Conservation (phyloP, 2,888 invertebrate species). For the Apodemia hepburni region DNA sequence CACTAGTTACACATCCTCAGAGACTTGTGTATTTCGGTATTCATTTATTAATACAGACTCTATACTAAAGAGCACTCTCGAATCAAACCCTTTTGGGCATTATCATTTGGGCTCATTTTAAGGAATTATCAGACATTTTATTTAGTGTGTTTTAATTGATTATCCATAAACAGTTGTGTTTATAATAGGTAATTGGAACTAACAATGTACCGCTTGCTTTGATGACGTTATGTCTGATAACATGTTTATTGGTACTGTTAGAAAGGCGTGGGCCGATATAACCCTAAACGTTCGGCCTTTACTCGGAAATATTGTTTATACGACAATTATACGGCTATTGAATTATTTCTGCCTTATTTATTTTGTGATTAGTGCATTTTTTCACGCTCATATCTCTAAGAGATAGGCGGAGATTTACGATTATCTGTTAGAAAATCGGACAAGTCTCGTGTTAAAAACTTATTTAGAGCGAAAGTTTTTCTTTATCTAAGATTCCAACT, state of each 20-base stretch:
- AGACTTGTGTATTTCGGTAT: no score
- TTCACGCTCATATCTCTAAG: no score
- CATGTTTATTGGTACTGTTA: neutral
- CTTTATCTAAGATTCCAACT: no score
- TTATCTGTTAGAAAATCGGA: no score
- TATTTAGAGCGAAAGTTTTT: no score
- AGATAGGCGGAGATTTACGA: no score
- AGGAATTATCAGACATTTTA: conserved; percentile 5
- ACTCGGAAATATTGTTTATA: conserved; percentile 6
- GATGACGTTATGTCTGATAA: neutral
- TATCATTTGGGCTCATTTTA: neutral
- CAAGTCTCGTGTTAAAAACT: no score
- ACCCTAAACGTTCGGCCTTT: conserved; percentile 9
- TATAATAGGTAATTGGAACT: conserved; percentile 13
- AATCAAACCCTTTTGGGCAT: neutral
- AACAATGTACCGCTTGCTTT: conserved; percentile 5
- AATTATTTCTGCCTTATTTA: neutral
- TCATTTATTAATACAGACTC: neutral
- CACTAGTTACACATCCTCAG: no score
- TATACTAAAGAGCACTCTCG: neutral
- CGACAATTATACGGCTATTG: neutral
- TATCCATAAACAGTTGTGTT: conserved; percentile 11
- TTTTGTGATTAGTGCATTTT: no score
- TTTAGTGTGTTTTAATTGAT: conserved; percentile 6
- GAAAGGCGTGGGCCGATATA: conserved; percentile 8